Conservation (phyloP, 2,888 invertebrate genomes). For the Lasioglossum marginatum region DNA sequence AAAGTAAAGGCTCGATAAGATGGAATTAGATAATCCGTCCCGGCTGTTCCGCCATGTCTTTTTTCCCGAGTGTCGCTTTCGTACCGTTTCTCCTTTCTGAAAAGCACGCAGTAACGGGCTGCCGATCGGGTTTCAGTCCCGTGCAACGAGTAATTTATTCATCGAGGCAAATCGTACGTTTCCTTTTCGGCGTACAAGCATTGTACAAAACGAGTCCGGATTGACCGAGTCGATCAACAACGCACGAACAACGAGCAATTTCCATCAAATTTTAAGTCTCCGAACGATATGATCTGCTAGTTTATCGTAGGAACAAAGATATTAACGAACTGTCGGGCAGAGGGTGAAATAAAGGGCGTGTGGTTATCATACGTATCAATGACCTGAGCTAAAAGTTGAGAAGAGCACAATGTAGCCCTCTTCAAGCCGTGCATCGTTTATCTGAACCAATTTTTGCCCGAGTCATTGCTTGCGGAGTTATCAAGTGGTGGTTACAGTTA, state of each 20-base stretch:
- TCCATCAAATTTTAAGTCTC: not conserved
- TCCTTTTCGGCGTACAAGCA: not conserved
- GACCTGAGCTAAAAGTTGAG: not conserved
- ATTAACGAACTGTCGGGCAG: too few species aligned
- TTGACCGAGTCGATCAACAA: conserved; percentile 2
- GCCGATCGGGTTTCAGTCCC: conserved; percentile 31
- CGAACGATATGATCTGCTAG: not conserved
- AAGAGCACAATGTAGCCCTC: not conserved
- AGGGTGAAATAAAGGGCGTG: too few species aligned
- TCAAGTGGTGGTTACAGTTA: not conserved
- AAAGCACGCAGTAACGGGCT: conserved; percentile 29
- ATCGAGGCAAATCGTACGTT: conserved; percentile 22
- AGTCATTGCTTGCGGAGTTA: not conserved
- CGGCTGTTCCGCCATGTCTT: conserved; percentile 24
- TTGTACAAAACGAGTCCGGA: not conserved
- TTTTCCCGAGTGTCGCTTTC: conserved; percentile 39
- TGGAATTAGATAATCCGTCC: conserved; percentile 65
- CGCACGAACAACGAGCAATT: not conserved
- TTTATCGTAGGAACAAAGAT: not conserved
- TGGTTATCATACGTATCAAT: too few species aligned
- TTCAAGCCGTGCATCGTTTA: not conserved
- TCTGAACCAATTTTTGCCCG: not conserved
- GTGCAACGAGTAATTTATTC: conserved; percentile 31
- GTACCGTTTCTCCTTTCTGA: conserved; percentile 37
- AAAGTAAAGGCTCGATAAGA: conserved; percentile 67